These are phyloP conservation scores for Habroteleia sp. DNA, from an alignment of 2,888 invertebrate species.

Conservation along the genomic window DNA sequence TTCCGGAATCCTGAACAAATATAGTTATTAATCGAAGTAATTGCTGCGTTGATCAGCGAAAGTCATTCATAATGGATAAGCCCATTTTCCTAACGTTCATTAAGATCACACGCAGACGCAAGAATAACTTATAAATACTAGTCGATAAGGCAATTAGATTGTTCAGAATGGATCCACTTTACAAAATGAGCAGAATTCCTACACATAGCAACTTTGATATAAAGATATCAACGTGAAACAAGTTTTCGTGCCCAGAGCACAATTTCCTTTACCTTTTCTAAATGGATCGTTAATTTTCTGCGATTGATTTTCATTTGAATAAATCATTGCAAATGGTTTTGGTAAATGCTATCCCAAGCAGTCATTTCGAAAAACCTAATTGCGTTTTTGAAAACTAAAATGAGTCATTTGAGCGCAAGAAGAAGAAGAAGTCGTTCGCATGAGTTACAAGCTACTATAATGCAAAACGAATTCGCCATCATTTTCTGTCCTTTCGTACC, in stretches of 20 bases:
- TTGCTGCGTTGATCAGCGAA: constrained; percentile 49
- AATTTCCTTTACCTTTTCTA: not conserved
- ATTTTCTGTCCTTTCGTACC: constrained; percentile 41
- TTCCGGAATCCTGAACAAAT: constrained; percentile 22
- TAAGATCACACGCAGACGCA: constrained; percentile 15
- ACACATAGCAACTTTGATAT: constrained; percentile 7
- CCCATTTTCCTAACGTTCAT: constrained; percentile 29
- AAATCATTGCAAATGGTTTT: too few relatives aligned
- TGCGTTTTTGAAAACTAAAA: constrained; percentile 17
- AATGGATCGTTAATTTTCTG: too few relatives aligned
- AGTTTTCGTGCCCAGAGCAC: constrained; percentile 21
- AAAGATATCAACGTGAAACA: constrained; percentile 12
- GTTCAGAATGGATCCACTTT: constrained; percentile 2
- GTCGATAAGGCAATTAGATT: constrained; percentile 46
- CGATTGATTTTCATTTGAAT: not conserved
- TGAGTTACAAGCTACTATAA: constrained; percentile 51
- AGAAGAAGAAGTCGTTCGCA: constrained; percentile 34
- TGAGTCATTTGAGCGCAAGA: constrained; percentile 18
- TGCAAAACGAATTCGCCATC: constrained; percentile 43
- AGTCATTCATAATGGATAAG: constrained; percentile 56
- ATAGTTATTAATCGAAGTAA: constrained; percentile 54
- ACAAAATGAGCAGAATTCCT: constrained; percentile 2
- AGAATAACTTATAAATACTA: constrained; percentile 6
- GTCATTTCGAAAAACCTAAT: not conserved
- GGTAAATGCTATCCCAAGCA: too few relatives aligned